These are phyloP conservation scores for Trididemnum clinides DNA, from an alignment of 23 tunicate species.

Conservation along the genomic window DNA sequence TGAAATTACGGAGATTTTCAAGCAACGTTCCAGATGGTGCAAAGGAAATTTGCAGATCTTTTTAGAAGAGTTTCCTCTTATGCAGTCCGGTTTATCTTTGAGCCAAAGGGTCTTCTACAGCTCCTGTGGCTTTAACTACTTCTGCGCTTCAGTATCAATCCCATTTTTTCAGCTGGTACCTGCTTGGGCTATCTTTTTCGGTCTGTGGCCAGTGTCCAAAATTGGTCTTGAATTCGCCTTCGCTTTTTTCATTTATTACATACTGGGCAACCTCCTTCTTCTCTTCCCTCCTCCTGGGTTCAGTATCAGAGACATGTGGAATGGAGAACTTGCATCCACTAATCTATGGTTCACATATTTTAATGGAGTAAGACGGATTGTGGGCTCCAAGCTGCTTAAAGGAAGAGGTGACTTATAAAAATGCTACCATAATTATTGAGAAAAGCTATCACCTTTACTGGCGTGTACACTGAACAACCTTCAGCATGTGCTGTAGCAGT, in stretches of 20 bases:
- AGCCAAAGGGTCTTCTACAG: conserved; percentile 94
- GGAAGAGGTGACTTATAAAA: conserved; percentile 84
- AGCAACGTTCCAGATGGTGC: conserved; percentile 97
- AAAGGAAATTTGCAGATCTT: conserved; percentile 99
- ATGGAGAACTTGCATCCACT: conserved; percentile 96
- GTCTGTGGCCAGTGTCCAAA: conserved; percentile 98
- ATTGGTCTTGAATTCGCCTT: conserved; percentile 98
- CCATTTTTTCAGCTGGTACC: conserved; percentile 99
- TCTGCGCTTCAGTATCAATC: conserved; percentile 91
- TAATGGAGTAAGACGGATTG: conserved; percentile 94
- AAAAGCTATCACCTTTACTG: too few relatives aligned
- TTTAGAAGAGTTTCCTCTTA: conserved; percentile 97
- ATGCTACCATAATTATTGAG: too few relatives aligned
- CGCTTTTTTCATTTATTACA: conserved; percentile 92
- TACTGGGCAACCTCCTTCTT: conserved; percentile 87
- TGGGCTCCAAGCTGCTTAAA: conserved; percentile 78
- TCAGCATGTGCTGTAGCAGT: too few relatives aligned
- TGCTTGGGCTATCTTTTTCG: conserved; percentile 98
- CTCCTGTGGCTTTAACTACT: conserved; percentile 94
- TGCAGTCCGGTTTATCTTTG: conserved; percentile 92
- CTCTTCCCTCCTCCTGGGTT: conserved; percentile 98
- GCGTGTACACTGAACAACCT: too few relatives aligned
- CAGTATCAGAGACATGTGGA: conserved; percentile 96
- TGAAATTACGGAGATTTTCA: conserved; percentile 96
- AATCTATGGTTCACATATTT: conserved; percentile 97